These are phyloP conservation scores for Cnemophilus loriae DNA, from an alignment of 2,113 vertebrate genomes.

Conservation along the genomic window DNA sequence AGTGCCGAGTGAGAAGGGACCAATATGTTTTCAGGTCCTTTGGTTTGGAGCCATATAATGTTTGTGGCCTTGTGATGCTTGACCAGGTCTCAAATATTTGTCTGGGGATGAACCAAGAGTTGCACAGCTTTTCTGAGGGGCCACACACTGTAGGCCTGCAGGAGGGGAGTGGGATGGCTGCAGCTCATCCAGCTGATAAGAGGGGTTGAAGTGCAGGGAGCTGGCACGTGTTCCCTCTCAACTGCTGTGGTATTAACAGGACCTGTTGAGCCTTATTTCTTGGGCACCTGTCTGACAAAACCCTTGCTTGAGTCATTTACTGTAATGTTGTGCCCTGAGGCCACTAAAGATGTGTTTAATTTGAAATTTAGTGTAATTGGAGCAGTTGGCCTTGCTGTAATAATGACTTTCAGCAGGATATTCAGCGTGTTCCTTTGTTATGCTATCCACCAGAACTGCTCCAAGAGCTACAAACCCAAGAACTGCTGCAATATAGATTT, in stretches of 20 bases:
- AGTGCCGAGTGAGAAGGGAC: not conserved
- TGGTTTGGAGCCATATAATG: not conserved
- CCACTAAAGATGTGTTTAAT: constrained; percentile 79
- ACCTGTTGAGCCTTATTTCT: not conserved
- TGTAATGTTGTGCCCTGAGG: constrained; percentile 65
- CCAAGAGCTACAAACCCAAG: not conserved
- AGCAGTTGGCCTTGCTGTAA: constrained; percentile 75
- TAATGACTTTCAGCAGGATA: constrained; percentile 85
- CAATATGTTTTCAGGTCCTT: not conserved
- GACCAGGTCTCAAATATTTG: not conserved
- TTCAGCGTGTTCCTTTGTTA: constrained; percentile 84
- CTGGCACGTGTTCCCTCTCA: not conserved
- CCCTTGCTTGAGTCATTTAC: not conserved
- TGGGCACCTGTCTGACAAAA: not conserved
- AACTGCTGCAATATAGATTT: not conserved
- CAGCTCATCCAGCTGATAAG: not conserved
- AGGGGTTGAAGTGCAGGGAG: not conserved
- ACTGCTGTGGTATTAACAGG: not conserved
- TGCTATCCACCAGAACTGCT: constrained; percentile 81
- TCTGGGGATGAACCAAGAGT: not conserved
- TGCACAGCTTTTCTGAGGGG: not conserved
- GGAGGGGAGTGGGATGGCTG: not conserved
- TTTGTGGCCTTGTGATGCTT: not conserved
- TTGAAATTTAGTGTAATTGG: constrained; percentile 82
- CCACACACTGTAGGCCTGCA: rapidly evolving